phyloP scores from a whole-genome alignment of 1,140 invertebrate species.

The Eulimnadia texana region DNA sequence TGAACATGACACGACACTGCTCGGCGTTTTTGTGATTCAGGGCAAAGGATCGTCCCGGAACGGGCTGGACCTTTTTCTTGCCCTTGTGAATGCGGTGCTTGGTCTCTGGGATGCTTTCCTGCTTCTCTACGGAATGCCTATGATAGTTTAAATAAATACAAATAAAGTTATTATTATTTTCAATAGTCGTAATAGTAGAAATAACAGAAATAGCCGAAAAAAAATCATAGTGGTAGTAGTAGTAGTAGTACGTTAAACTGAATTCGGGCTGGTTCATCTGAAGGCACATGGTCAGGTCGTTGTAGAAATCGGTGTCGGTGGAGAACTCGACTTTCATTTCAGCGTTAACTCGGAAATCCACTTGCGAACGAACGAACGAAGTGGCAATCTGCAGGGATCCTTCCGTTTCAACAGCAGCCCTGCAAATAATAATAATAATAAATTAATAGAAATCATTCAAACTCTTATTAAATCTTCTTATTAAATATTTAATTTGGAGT shows the following conservation, averaged over 20 bases:
- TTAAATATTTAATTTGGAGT: neutral
- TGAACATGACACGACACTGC: slow-evolving; percentile 42
- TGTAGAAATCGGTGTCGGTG: slow-evolving; percentile 65
- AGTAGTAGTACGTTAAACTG: slow-evolving; percentile 38
- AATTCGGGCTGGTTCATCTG: slow-evolving; percentile 57
- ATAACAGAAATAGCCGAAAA: slow-evolving; percentile 10
- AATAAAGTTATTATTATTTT: slow-evolving; percentile 4
- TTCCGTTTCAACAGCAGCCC: slow-evolving; percentile 50
- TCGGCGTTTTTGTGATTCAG: slow-evolving; percentile 66
- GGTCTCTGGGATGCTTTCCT: slow-evolving; percentile 49
- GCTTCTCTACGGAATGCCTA: slow-evolving; percentile 49
- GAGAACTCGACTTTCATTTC: slow-evolving; percentile 57
- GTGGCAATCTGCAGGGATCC: slow-evolving; percentile 49
- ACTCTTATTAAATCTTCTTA: neutral
- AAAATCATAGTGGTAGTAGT: slow-evolving; percentile 1
- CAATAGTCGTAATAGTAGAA: neutral
- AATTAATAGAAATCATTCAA: neutral
- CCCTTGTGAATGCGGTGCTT: slow-evolving; percentile 46
- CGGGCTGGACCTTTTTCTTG: slow-evolving; percentile 31
- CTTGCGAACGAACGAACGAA: slow-evolving; percentile 47
- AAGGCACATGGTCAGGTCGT: slow-evolving; percentile 59
- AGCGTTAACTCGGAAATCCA: slow-evolving; percentile 51
- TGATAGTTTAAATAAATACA: too few species aligned
- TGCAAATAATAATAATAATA: slow-evolving; percentile 26
- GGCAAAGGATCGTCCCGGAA: slow-evolving; percentile 53